Evolutionary conservation across 2,797 vertebrate species (phyloP).

Genomic region (Sphaeramia orbicularis): DNA sequence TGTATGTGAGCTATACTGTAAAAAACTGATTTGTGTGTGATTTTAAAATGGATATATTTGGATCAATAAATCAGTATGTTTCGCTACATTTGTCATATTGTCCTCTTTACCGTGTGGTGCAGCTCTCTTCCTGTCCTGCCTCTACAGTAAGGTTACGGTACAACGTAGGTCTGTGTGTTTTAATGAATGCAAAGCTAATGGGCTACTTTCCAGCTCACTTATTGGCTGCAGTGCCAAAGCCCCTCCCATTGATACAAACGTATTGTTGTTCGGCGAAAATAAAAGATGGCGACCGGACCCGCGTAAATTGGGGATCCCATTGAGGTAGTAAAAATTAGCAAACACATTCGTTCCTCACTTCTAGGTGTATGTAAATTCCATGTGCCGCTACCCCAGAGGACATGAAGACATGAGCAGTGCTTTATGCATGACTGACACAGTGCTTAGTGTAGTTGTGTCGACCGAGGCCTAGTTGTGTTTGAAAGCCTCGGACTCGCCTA

Average conservation of each 20-base stretch:
- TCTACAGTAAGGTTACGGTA: no score
- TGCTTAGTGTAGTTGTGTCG: conserved; percentile 17
- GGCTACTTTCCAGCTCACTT: conserved; percentile 17
- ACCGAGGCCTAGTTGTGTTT: conserved; percentile 61
- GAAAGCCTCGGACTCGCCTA: conserved; percentile 68
- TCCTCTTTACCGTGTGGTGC: no score
- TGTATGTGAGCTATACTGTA: conserved; percentile 62
- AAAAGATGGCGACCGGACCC: conserved; percentile 86
- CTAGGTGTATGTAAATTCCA: background rate
- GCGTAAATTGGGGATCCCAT: conserved; percentile 78
- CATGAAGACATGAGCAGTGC: background rate
- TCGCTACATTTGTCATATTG: conserved; percentile 24
- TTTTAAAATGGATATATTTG: conserved; percentile 56
- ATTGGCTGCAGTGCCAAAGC: conserved; percentile 64
- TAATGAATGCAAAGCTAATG: conserved; percentile 3
- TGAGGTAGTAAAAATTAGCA: conserved; percentile 77
- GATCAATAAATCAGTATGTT: conserved; percentile 71
- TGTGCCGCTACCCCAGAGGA: background rate
- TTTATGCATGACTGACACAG: conserved; percentile 17
- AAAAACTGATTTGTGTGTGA: conserved; percentile 42
- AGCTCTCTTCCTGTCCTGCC: no score
- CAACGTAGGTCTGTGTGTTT: no score
- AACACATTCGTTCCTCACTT: conserved; percentile 16
- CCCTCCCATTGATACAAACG: conserved; percentile 71
- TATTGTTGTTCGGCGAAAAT: conserved; percentile 77